Conservation (phyloP, 1,140 invertebrate genomes). For the Aphelenchoides fujianensis region DNA sequence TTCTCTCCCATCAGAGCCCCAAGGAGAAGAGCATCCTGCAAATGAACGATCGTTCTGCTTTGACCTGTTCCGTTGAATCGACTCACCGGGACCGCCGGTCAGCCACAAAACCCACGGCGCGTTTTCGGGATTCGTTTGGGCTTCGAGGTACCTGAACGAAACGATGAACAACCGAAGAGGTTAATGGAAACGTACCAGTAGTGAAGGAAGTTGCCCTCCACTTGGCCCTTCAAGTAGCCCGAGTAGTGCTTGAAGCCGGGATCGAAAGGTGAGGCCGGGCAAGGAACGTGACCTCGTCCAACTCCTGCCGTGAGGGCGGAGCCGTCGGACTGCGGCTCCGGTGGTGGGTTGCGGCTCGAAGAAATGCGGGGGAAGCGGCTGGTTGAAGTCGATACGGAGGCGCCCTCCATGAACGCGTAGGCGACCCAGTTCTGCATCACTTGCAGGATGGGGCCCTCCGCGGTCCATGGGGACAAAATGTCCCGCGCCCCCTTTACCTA, state of each 20-base stretch:
- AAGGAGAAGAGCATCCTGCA: constrained; percentile 67
- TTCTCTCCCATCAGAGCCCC: constrained; percentile 66
- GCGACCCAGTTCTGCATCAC: constrained; percentile 38
- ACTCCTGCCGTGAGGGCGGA: neutral
- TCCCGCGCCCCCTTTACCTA: constrained; percentile 31
- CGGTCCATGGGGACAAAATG: constrained; percentile 40
- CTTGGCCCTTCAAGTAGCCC: constrained; percentile 45
- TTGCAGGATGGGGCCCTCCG: constrained; percentile 33
- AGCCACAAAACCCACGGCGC: constrained; percentile 67
- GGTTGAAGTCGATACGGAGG: neutral
- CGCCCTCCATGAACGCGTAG: neutral
- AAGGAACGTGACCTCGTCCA: constrained; percentile 35
- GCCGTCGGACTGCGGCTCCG: too few species aligned
- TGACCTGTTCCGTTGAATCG: too few species aligned
- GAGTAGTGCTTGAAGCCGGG: constrained; percentile 54
- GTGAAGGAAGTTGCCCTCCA: constrained; percentile 50
- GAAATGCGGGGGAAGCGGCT: neutral
- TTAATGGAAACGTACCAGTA: constrained; percentile 51
- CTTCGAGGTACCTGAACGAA: constrained; percentile 25
- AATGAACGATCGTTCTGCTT: too few species aligned
- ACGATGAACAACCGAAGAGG: too few species aligned
- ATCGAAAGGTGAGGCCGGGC: constrained; percentile 50
- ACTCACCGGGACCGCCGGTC: too few species aligned
- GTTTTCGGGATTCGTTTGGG: constrained; percentile 25
- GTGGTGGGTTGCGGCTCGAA: neutral